Percentiles rank a stretch among this genome's conserved stretches.
Conservation (phyloP, 1,140 invertebrate genomes). For the Pseudomyrmex gracilis region DNA sequence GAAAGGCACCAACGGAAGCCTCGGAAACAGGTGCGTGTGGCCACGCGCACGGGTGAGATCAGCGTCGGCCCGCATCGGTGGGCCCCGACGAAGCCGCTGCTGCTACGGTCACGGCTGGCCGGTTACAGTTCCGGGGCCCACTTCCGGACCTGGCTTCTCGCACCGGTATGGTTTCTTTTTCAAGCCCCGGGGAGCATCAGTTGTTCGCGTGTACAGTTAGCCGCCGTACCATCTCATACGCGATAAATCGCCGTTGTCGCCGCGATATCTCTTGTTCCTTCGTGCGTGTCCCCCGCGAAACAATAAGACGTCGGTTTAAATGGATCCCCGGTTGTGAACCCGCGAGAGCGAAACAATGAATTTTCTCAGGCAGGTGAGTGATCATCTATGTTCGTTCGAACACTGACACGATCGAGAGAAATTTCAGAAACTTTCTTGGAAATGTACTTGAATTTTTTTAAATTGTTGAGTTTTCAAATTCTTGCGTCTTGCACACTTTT, state of each 20-base stretch:
- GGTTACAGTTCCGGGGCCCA: conserved; percentile 83
- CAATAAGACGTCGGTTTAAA: conserved; percentile 35
- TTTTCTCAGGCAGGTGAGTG: conserved; percentile 81
- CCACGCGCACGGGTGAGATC: conserved; percentile 57
- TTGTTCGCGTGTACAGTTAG: conserved; percentile 76
- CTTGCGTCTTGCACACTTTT: no score
- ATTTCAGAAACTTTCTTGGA: background rate
- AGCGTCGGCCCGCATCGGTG: conserved; percentile 65
- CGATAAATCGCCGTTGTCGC: conserved; percentile 10
- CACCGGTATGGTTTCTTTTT: conserved; percentile 82
- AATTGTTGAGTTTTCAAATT: no score
- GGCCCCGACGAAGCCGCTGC: conserved; percentile 50
- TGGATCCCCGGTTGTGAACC: conserved; percentile 26
- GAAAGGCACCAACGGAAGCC: conserved; percentile 44
- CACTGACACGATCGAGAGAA: background rate
- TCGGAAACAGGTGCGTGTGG: conserved; percentile 58
- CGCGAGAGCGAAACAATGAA: conserved; percentile 75
- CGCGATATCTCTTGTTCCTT: conserved; percentile 55
- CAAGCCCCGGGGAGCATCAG: conserved; percentile 72
- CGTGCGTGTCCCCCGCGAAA: conserved; percentile 56
- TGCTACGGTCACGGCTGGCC: conserved; percentile 83
- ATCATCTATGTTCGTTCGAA: conserved; percentile 9
- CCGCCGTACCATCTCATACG: conserved; percentile 58
- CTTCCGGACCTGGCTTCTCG: conserved; percentile 81
- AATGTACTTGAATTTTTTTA: background rate